Percentiles rank a stretch among this genome's conserved stretches.
Evolutionary conservation across 2,797 vertebrate genomes (phyloP).

Genomic region (Pantherophis alleghaniensis): DNA sequence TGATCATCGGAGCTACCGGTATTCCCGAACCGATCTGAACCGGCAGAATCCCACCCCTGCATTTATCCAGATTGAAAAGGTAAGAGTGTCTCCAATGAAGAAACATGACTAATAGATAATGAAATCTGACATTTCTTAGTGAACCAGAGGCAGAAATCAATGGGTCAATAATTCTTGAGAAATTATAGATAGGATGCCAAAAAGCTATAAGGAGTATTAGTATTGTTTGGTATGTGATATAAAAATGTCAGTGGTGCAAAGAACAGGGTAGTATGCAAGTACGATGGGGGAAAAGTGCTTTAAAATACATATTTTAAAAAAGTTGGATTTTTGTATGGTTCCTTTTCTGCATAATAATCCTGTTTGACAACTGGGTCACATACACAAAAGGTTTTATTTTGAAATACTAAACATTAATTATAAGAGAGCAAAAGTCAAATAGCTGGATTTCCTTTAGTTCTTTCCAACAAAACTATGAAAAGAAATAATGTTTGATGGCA

Average conservation of each 20-base stretch:
- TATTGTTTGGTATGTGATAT: not conserved
- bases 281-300: not conserved
- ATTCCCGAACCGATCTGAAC: no score
- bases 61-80: constrained; percentile 3
- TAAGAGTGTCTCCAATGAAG: not conserved
- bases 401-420: not conserved
- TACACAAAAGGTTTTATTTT: not conserved
- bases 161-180: constrained; percentile 14
- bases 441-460: not conserved
- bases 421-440: not conserved
- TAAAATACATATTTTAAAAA: not conserved
- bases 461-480: not conserved
- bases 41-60: no score
- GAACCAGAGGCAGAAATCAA: constrained; percentile 6
- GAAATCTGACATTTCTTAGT: constrained; percentile 12
- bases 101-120: constrained; percentile 17
- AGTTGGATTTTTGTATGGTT: not conserved
- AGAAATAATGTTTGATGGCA: not conserved
- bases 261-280: no score
- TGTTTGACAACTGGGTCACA: not conserved
- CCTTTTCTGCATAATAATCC: not conserved
- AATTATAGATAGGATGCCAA: not conserved
- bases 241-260: not conserved
- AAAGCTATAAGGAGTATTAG: not conserved
- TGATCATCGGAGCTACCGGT: no score